These are phyloP conservation scores for Drosophila virilis DNA, from an alignment of 1,140 invertebrate genomes.

Conservation along the genomic window DNA sequence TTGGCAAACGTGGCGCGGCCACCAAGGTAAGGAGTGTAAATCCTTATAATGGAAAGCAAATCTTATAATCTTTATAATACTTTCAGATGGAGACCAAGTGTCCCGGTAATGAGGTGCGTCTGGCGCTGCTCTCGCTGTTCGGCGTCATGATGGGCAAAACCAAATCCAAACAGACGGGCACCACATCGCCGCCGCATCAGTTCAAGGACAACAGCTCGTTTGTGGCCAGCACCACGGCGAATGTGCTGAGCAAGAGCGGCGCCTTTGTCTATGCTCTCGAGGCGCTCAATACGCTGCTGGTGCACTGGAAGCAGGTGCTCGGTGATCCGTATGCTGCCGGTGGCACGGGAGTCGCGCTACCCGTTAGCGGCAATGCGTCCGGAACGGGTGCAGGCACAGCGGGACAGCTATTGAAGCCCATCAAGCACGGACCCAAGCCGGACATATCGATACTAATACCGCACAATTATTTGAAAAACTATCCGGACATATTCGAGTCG, in stretches of 20 bases:
- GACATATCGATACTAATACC: conserved; percentile 98
- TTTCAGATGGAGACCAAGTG: conserved; percentile 85
- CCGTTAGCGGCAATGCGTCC: neutral
- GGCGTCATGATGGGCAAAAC: conserved; percentile 83
- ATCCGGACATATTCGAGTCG: conserved; percentile 96
- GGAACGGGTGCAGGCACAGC: conserved; percentile 29
- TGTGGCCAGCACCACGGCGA: conserved; percentile 91
- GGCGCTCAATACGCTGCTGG: conserved; percentile 91
- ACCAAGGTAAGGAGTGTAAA: conserved; percentile 58
- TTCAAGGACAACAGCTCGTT: conserved; percentile 88
- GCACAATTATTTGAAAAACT: conserved; percentile 95
- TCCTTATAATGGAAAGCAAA: too few relatives aligned
- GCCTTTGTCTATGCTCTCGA: conserved; percentile 93
- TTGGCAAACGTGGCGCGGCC: conserved; percentile 86
- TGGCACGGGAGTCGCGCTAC: conserved; percentile 19
- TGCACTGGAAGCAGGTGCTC: conserved; percentile 89
- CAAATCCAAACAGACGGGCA: conserved; percentile 79
- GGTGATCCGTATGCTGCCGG: conserved; percentile 84
- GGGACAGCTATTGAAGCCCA: conserved; percentile 88
- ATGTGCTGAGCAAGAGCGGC: conserved; percentile 90
- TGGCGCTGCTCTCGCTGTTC: conserved; percentile 93
- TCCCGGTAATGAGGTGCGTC: conserved; percentile 91
- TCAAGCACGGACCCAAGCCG: conserved; percentile 91
- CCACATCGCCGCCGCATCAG: conserved; percentile 85
- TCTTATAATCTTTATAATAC: too few relatives aligned